Percentiles rank a stretch among this genome's conserved stretches.
Conservation (phyloP, 2,797 vertebrate species). For the Gobionotothen gibberifrons region DNA sequence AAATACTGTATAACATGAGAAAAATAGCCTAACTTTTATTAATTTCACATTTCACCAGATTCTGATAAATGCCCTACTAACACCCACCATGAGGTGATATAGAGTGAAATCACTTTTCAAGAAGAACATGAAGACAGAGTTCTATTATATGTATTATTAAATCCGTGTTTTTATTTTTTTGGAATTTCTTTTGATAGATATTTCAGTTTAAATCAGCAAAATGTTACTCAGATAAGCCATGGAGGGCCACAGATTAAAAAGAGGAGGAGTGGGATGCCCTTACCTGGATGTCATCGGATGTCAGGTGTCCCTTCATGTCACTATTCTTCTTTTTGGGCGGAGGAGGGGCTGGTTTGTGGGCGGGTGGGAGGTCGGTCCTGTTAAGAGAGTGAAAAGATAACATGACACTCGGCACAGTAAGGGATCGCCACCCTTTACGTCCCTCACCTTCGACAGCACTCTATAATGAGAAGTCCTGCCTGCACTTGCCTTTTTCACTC, state of each 20-base stretch:
- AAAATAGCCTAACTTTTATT: neutral
- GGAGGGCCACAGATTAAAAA: neutral
- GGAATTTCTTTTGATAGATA: neutral
- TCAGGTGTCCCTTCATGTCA: conserved; percentile 88
- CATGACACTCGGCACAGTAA: conserved; percentile 76
- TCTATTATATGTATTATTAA: neutral
- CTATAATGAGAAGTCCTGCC: conserved; percentile 83
- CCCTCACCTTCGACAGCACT: conserved; percentile 77
- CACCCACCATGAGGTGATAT: neutral
- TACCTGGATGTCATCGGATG: conserved; percentile 92
- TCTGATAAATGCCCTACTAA: neutral
- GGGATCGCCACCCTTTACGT: conserved; percentile 55
- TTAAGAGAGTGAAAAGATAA: conserved; percentile 79
- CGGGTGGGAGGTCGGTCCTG: conserved; percentile 89
- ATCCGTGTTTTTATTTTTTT: neutral
- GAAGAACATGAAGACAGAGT: neutral
- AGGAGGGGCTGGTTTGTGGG: conserved; percentile 89
- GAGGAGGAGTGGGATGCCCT: conserved; percentile 7
- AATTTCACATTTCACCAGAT: neutral
- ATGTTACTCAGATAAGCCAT: neutral
- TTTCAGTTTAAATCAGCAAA: neutral
- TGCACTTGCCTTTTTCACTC: conserved; percentile 83
- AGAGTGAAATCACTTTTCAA: neutral
- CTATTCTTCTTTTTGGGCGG: conserved; percentile 87
- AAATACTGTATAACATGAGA: neutral